Conservation (phyloP, 2,113 vertebrate species). For the Peromyscus maniculatus region DNA sequence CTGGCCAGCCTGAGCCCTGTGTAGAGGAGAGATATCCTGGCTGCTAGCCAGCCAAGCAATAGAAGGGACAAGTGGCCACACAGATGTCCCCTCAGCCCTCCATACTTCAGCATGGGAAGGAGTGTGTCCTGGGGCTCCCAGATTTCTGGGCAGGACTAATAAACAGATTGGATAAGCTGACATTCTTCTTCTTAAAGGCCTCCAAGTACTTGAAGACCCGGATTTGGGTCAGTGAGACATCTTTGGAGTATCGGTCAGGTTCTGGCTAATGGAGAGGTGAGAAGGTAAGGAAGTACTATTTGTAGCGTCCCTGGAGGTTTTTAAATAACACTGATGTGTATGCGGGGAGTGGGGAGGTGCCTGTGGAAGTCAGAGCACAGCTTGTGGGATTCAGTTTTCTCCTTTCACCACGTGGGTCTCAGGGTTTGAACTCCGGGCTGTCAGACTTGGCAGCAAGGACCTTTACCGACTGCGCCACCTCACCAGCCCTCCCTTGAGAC, state of each 20-base stretch:
- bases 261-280: neutral
- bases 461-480: neutral
- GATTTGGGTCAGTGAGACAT: neutral
- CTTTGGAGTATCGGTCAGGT: neutral
- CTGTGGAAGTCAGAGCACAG: neutral
- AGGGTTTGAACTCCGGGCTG: neutral
- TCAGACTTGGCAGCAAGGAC: neutral
- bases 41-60: slow-evolving; percentile 8
- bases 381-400: neutral
- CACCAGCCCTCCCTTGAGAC: neutral
- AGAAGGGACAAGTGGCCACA: neutral
- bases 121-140: neutral
- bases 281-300: neutral
- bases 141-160: neutral
- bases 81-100: neutral
- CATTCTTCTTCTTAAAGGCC: neutral
- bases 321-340: neutral
- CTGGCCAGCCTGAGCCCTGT: neutral
- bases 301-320: neutral
- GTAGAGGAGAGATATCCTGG: neutral
- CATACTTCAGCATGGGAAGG: neutral
- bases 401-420: neutral
- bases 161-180: neutral
- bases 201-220: neutral
- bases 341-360: neutral